phyloP scores from a whole-genome alignment of 1,140 invertebrate species.

The Arion vulgaris region DNA sequence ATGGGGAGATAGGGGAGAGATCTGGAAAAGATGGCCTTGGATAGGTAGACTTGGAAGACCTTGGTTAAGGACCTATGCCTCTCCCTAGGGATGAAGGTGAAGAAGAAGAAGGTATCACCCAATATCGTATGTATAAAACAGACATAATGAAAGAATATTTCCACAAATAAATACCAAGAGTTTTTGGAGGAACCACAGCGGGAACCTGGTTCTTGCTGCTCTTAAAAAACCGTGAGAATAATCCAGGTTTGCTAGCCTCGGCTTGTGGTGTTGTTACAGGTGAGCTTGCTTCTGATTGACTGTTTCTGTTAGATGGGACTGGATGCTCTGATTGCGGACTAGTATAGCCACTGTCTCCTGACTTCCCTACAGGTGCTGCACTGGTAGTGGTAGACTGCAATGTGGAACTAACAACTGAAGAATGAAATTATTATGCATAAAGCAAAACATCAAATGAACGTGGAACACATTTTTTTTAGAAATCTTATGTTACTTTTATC shows the following conservation, averaged over 20 bases:
- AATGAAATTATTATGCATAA: neutral
- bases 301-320: conserved; percentile 18
- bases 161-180: conserved; percentile 4
- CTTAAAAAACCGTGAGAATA: conserved; percentile 70
- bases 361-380: conserved; percentile 36
- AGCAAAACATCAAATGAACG: neutral
- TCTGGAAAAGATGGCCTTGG: too few relatives aligned
- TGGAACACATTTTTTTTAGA: neutral
- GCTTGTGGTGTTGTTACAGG: conserved; percentile 51
- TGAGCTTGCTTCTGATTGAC: conserved; percentile 39
- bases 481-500: too few relatives aligned
- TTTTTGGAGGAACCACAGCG: conserved; percentile 15
- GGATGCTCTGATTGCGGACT: conserved; percentile 23
- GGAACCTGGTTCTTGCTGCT: conserved; percentile 39
- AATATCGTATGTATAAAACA: too few relatives aligned
- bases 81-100: too few relatives aligned
- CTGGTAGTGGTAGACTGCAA: conserved; percentile 57
- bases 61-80: too few relatives aligned
- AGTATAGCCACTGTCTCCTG: conserved; percentile 33
- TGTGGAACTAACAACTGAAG: conserved; percentile 62
- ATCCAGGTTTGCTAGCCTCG: conserved; percentile 57
- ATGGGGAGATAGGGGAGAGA: too few relatives aligned
- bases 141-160: too few relatives aligned
- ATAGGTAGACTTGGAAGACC: too few relatives aligned
- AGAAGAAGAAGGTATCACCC: too few relatives aligned